phyloP scores from a whole-genome alignment of 2,888 invertebrate species.

The Caenorhabditis sulstoni region DNA sequence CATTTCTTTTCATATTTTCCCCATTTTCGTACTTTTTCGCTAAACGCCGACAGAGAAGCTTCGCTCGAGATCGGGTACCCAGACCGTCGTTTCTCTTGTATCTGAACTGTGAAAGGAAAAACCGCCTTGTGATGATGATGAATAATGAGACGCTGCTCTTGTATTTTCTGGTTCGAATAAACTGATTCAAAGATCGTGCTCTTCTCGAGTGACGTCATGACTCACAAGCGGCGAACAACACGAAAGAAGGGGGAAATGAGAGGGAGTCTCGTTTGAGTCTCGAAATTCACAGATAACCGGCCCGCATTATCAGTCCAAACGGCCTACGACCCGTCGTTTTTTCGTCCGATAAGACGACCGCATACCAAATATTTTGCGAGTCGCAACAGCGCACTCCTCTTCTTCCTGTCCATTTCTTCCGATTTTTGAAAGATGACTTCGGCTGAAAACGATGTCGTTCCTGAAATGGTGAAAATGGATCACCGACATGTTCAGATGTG shows the following conservation, averaged over 20 bases:
- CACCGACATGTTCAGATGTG: slow-evolving; percentile 62
- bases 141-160: slow-evolving; percentile 1
- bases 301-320: slow-evolving; percentile 27
- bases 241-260: slow-evolving; percentile 21
- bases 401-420: not conserved
- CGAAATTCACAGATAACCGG: slow-evolving; percentile 44
- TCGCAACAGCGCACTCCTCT: not conserved
- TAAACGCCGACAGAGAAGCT: slow-evolving; percentile 35
- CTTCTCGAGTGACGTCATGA: slow-evolving; percentile 29
- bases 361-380: slow-evolving; percentile 50
- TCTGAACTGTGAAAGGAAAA: slow-evolving; percentile 22
- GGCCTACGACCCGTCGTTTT: slow-evolving; percentile 48
- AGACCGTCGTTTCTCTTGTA: slow-evolving; percentile 35
- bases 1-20: slow-evolving; percentile 7
- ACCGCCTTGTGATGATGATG: slow-evolving; percentile 33
- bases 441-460: slow-evolving; percentile 50
- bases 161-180: too few species aligned
- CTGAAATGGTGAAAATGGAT: slow-evolving; percentile 48
- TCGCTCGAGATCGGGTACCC: slow-evolving; percentile 34
- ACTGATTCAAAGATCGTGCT: slow-evolving; percentile 33
- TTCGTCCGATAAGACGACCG: slow-evolving; percentile 35
- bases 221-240: slow-evolving; percentile 37
- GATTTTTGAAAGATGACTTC: slow-evolving; percentile 32
- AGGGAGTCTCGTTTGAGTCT: slow-evolving; percentile 31
- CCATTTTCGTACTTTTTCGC: slow-evolving; percentile 24